Percentiles rank a stretch among this genome's conserved stretches.
Conservation (phyloP, 2,797 vertebrate species). For the Anguilla obscura region DNA sequence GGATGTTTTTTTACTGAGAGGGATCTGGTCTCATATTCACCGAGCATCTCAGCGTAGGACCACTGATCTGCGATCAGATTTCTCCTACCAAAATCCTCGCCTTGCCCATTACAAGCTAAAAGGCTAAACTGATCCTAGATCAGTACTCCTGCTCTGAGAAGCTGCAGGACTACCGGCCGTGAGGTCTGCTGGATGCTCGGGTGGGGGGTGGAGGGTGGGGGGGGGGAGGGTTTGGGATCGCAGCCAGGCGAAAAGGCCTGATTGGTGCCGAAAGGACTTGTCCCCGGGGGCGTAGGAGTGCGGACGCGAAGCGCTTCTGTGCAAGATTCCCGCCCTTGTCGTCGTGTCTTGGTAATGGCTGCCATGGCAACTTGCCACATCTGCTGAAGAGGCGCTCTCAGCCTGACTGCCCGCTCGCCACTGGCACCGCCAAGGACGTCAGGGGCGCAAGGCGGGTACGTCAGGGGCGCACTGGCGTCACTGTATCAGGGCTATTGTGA, state of each 20-base stretch:
- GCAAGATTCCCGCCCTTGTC: background rate
- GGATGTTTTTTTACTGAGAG: too few species aligned
- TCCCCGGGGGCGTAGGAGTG: background rate
- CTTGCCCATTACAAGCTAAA: too few species aligned
- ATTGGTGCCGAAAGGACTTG: background rate
- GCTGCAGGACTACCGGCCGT: too few species aligned
- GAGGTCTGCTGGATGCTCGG: background rate
- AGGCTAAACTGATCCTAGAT: too few species aligned
- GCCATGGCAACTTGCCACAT: conserved; percentile 2
- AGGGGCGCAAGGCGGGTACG: background rate
- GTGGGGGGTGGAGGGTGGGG: background rate
- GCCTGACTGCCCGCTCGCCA: background rate
- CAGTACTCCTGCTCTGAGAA: too few species aligned
- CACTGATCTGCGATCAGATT: too few species aligned
- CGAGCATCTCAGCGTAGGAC: too few species aligned
- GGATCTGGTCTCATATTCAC: too few species aligned
- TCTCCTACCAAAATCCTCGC: too few species aligned
- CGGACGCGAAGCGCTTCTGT: background rate
- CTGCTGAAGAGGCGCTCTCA: background rate
- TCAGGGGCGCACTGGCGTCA: background rate
- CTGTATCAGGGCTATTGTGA: background rate
- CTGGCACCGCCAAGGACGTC: background rate
- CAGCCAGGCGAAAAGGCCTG: background rate
- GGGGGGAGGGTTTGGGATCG: background rate
- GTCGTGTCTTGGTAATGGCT: background rate